phyloP scores from a whole-genome alignment of 2,797 vertebrate species.

The Pantherophis alleghaniensis region DNA sequence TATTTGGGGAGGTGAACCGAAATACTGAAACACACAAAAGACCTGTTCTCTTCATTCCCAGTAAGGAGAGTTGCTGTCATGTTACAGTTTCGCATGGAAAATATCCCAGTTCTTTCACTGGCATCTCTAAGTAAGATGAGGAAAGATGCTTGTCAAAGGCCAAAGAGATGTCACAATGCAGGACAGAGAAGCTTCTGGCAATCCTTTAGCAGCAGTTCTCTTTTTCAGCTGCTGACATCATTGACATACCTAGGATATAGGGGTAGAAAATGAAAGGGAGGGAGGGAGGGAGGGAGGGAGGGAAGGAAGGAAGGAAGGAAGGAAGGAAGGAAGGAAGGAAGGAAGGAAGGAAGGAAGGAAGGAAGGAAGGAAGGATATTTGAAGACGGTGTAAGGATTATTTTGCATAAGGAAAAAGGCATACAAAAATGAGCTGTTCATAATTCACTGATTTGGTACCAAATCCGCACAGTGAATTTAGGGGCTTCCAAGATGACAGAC shows the following conservation, averaged over 20 bases:
- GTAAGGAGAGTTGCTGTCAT: background rate
- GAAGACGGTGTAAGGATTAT: background rate
- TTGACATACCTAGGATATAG: background rate
- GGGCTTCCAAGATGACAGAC: background rate
- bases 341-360: too few relatives aligned
- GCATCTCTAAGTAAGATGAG: background rate
- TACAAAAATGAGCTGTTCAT: background rate
- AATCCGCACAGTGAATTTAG: background rate
- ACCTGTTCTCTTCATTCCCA: constrained; percentile 35
- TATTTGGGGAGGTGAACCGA: constrained; percentile 21
- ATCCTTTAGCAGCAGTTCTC: background rate
- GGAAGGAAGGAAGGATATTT: background rate
- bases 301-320: too few relatives aligned
- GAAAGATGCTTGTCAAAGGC: background rate
- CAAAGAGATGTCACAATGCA: background rate
- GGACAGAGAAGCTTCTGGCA: background rate
- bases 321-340: too few relatives aligned
- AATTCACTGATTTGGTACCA: background rate
- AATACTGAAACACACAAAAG: constrained; percentile 30
- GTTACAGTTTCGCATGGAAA: background rate
- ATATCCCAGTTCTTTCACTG: too few relatives aligned
- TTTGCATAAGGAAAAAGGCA: background rate
- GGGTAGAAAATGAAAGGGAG: background rate
- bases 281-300: background rate
- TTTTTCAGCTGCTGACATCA: background rate